Conservation (phyloP, 2,888 invertebrate genomes). For the Ennomos fuscantarius region DNA sequence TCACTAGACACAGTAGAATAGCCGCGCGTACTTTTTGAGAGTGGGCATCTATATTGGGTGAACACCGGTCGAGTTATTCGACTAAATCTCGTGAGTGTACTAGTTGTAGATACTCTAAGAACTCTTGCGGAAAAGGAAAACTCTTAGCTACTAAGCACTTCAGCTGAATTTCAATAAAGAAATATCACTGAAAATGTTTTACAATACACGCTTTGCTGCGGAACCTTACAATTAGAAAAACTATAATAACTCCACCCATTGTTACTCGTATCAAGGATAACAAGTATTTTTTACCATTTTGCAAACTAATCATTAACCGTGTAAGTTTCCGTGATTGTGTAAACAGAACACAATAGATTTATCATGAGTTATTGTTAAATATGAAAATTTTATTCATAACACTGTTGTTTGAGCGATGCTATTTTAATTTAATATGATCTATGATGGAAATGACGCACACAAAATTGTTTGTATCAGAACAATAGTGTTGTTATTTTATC, state of each 20-base stretch:
- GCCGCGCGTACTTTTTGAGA: too few relatives aligned
- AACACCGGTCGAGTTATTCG: too few relatives aligned
- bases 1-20: too few relatives aligned
- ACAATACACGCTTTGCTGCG: not conserved
- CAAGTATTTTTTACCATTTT: conserved; percentile 70
- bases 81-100: too few relatives aligned
- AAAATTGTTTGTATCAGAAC: too few relatives aligned
- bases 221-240: conserved; percentile 53
- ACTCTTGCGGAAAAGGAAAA: too few relatives aligned
- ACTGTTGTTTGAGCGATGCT: conserved; percentile 10
- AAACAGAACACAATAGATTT: conserved; percentile 41
- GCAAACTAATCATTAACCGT: conserved; percentile 58
- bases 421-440: not conserved
- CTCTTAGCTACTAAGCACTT: too few relatives aligned
- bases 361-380: conserved; percentile 22
- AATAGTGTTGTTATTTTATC: too few relatives aligned
- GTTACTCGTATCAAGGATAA: conserved; percentile 73
- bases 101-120: too few relatives aligned
- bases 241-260: conserved; percentile 68
- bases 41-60: too few relatives aligned
- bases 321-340: conserved; percentile 68
- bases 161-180: too few relatives aligned
- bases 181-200: conserved; percentile 1
- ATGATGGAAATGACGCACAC: too few relatives aligned
- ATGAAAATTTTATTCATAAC: conserved; percentile 6